These are phyloP conservation scores for Aethes cnicana DNA, from an alignment of 2,888 invertebrate species.

Conservation along the genomic window DNA sequence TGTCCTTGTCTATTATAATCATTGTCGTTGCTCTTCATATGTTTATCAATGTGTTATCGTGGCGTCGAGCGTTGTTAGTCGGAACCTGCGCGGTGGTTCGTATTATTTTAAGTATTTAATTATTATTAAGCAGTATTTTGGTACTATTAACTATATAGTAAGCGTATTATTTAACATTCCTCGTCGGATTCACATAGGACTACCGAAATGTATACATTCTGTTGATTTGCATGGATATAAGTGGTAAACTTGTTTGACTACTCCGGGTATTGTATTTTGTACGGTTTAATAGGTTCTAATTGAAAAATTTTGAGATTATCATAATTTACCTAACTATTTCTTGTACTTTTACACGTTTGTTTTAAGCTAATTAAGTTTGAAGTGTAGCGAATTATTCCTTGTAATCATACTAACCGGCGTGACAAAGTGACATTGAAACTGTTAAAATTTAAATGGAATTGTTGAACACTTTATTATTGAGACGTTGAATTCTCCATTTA, in stretches of 20 bases:
- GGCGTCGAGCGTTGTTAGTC: conserved; percentile 32
- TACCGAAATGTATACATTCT: conserved; percentile 39
- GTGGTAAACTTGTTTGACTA: conserved; percentile 2
- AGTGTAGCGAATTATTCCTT: conserved; percentile 33
- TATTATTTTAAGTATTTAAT: conserved; percentile 60
- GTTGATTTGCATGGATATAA: conserved; percentile 13
- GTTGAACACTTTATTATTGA: conserved; percentile 43
- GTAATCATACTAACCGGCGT: conserved; percentile 69
- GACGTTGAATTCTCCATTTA: conserved; percentile 49
- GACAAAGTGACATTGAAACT: conserved; percentile 63
- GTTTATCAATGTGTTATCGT: conserved; percentile 55
- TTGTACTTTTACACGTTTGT: conserved; percentile 20
- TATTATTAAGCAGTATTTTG: conserved; percentile 64
- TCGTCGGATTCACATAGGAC: conserved; percentile 37
- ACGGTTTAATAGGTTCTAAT: conserved; percentile 23
- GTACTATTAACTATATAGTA: conserved; percentile 69
- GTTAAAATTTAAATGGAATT: conserved; percentile 52
- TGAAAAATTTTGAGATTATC: conserved; percentile 28
- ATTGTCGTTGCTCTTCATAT: conserved; percentile 51
- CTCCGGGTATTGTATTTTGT: conserved; percentile 17
- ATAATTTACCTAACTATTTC: conserved; percentile 18
- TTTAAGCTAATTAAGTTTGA: conserved; percentile 28
- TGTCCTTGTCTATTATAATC: conserved; percentile 35
- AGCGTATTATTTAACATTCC: conserved; percentile 72
- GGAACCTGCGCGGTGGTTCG: conserved; percentile 20